These are phyloP conservation scores for Pristiophorus japonicus DNA, from an alignment of 2,113 vertebrate genomes.

Conservation along the genomic window DNA sequence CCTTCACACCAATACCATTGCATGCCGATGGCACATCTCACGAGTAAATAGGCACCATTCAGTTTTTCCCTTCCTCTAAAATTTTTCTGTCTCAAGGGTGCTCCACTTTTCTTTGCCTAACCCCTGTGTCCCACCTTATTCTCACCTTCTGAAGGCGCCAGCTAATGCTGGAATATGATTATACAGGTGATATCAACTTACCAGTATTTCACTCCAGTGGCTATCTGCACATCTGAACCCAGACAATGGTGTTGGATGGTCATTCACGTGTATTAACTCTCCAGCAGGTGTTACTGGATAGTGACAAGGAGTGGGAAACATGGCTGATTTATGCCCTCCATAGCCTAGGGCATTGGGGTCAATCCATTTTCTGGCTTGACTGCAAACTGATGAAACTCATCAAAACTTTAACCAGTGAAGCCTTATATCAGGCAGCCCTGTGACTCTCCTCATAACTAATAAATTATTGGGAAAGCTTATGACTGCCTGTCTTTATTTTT, in stretches of 20 bases:
- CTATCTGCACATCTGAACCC: background rate
- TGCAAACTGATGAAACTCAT: background rate
- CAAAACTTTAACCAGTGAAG: background rate
- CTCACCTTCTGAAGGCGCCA: background rate
- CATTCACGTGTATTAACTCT: background rate
- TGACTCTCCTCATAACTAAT: background rate
- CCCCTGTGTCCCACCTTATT: background rate
- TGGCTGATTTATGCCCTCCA: background rate
- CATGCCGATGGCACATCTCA: background rate
- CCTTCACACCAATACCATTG: background rate
- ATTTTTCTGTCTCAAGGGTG: background rate
- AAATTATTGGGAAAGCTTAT: background rate
- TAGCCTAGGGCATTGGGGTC: background rate
- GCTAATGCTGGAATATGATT: background rate
- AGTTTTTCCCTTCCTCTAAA: background rate
- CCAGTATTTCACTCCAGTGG: background rate
- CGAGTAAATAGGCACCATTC: background rate
- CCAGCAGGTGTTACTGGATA: background rate
- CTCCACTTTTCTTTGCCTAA: background rate
- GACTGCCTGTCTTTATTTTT: background rate
- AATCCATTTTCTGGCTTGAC: background rate
- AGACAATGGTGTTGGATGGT: background rate
- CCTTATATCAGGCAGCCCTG: background rate
- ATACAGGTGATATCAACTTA: background rate
- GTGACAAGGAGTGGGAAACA: background rate